Evolutionary conservation across 2,888 invertebrate species (phyloP).

Genomic region (Chrysolina oricalcia): DNA sequence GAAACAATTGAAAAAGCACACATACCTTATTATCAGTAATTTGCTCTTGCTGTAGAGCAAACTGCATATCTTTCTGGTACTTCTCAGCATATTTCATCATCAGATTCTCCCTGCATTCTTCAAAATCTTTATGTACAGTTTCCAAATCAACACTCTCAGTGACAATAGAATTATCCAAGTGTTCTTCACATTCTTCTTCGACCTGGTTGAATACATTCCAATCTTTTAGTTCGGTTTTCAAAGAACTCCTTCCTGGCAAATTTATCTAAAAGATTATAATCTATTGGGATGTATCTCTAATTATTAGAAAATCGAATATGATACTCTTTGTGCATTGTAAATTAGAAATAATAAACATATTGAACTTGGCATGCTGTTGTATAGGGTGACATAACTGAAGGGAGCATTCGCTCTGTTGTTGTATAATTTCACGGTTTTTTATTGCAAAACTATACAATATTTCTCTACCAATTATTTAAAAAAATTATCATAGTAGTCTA

Average conservation of each 20-base stretch:
- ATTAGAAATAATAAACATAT: too few species aligned
- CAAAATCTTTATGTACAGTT: not conserved
- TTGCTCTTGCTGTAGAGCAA: not conserved
- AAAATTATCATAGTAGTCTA: too few species aligned
- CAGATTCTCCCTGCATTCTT: not conserved
- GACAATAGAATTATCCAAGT: constrained; percentile 18
- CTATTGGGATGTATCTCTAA: too few species aligned
- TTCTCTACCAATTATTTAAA: too few species aligned
- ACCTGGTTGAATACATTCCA: constrained; percentile 5
- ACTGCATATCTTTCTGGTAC: constrained; percentile 1
- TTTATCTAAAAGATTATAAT: constrained; percentile 9
- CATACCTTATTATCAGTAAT: not conserved
- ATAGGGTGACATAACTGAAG: too few species aligned
- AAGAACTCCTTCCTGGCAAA: not conserved
- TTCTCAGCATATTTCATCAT: not conserved
- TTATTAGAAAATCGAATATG: too few species aligned
- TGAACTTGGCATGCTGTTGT: too few species aligned
- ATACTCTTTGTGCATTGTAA: too few species aligned
- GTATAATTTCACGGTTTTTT: too few species aligned
- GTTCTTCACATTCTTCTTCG: constrained; percentile 9
- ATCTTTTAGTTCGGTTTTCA: constrained; percentile 4
- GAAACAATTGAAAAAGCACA: not conserved
- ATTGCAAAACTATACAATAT: too few species aligned
- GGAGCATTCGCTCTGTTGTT: too few species aligned
- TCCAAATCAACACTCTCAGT: not conserved